Percentiles rank a stretch among this genome's conserved stretches.
Evolutionary conservation across 1,140 invertebrate species (phyloP).

Genomic region (Papilio helenus): DNA sequence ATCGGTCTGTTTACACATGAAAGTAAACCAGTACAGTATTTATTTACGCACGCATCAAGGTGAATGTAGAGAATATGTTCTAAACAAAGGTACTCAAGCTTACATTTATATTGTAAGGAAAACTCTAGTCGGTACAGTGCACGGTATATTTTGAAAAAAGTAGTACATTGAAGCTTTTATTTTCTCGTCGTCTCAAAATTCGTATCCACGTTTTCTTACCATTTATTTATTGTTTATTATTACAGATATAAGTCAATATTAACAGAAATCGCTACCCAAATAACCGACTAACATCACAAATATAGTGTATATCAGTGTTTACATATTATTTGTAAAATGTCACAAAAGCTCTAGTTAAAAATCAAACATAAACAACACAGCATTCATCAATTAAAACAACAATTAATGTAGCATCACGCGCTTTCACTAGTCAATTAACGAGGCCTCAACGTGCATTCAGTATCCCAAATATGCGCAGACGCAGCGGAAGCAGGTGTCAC

Average conservation of each 20-base stretch:
- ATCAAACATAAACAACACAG: too few relatives aligned
- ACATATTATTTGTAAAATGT: background rate
- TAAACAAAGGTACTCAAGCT: conserved; percentile 4
- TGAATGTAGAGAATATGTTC: background rate
- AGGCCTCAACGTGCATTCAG: conserved; percentile 52
- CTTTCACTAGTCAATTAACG: conserved; percentile 36
- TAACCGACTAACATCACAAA: too few relatives aligned
- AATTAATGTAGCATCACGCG: background rate
- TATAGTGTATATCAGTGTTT: too few relatives aligned
- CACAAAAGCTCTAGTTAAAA: background rate
- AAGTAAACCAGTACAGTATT: conserved; percentile 12
- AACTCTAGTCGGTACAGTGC: conserved; percentile 2
- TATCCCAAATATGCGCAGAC: conserved; percentile 60
- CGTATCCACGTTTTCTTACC: background rate
- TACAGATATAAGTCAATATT: too few relatives aligned
- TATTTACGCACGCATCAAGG: conserved; percentile 7
- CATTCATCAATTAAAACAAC: background rate
- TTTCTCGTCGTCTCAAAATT: background rate
- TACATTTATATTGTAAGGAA: conserved; percentile 3
- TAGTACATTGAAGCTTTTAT: background rate
- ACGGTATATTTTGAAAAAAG: background rate
- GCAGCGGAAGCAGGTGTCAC: conserved; percentile 65
- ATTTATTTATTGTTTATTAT: background rate
- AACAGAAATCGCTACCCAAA: too few relatives aligned
- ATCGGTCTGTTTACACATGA: background rate